These are phyloP conservation scores for Adelges cooleyi DNA, from an alignment of 1,140 invertebrate species.

Conservation along the genomic window DNA sequence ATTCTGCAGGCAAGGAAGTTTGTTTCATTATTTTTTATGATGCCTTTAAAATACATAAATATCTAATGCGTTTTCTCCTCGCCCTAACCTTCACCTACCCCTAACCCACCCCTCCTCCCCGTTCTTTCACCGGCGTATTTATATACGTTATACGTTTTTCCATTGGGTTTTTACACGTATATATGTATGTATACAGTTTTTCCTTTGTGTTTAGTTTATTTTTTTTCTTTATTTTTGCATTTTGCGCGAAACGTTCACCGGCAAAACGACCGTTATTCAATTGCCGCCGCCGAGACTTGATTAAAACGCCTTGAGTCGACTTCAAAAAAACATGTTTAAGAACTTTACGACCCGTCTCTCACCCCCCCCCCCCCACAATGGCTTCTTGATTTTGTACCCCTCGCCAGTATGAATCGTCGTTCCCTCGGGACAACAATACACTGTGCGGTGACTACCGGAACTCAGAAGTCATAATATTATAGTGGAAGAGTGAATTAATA, in stretches of 20 bases:
- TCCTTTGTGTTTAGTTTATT: not conserved
- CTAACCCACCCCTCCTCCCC: no score
- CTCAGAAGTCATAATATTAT: no score
- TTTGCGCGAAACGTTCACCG: constrained; percentile 9
- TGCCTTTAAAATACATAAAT: constrained; percentile 29
- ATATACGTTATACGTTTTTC: constrained; percentile 2
- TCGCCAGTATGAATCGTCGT: no score
- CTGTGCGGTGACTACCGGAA: no score
- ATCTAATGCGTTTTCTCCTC: constrained; percentile 6
- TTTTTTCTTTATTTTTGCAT: constrained; percentile 10
- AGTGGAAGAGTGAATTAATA: no score
- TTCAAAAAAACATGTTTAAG: constrained; percentile 19
- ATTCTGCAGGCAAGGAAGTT: constrained; percentile 27
- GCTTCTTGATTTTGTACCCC: no score
- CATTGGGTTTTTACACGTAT: not conserved
- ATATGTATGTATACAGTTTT: not conserved
- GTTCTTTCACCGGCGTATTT: not conserved
- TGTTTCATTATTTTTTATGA: constrained; percentile 29
- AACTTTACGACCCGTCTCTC: constrained; percentile 4
- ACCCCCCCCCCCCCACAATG: no score
- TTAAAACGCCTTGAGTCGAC: not conserved
- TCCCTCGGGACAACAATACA: no score
- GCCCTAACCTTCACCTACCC: no score
- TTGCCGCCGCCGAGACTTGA: constrained; percentile 15
- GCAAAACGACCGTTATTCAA: constrained; percentile 16